Evolutionary conservation across 2,797 vertebrate species (phyloP).

Genomic region (Garrulus glandarius): DNA sequence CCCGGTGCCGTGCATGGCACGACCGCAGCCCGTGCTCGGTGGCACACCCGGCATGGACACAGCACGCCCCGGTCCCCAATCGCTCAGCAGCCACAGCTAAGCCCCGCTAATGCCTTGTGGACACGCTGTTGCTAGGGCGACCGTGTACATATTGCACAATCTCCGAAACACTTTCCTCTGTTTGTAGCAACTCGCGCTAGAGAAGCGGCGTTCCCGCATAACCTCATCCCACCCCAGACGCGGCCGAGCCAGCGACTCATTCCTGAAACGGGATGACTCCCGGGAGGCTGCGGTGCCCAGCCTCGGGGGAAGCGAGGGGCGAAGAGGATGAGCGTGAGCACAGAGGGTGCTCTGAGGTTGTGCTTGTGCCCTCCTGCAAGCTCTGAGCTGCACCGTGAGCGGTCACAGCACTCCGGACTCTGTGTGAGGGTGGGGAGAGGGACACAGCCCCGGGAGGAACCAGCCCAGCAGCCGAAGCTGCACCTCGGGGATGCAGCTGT

Average conservation of each 20-base stretch:
- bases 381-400: neutral
- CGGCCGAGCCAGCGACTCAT: neutral
- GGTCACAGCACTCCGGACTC: rapidly evolving
- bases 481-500: neutral
- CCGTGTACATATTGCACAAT: slow-evolving; percentile 52
- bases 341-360: neutral
- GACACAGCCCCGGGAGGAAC: neutral
- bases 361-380: neutral
- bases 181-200: slow-evolving; percentile 52
- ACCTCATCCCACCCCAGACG: slow-evolving; percentile 31
- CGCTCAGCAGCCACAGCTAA: neutral
- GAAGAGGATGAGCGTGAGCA: neutral
- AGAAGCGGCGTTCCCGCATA: neutral
- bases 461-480: neutral
- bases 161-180: slow-evolving; percentile 49
- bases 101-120: neutral
- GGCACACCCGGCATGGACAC: neutral
- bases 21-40: neutral
- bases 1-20: neutral
- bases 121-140: slow-evolving; percentile 20
- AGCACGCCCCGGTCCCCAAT: neutral
- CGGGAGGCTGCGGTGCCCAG: neutral
- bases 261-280: neutral
- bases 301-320: neutral
- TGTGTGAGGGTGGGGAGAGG: neutral